These are phyloP conservation scores for Nebria ingens DNA, from an alignment of 1,140 invertebrate genomes.

Conservation along the genomic window DNA sequence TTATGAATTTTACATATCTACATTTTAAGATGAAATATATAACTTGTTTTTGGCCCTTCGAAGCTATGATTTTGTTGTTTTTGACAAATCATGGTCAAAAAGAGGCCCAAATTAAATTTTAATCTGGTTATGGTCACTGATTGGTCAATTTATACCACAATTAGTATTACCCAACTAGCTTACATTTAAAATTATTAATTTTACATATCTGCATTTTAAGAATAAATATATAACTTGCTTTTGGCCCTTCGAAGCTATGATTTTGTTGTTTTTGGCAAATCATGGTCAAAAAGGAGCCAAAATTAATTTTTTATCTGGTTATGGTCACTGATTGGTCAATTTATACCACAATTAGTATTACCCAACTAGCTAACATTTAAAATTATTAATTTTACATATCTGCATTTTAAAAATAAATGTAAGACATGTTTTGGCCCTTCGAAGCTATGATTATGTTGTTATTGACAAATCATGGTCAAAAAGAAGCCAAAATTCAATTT, in stretches of 20 bases:
- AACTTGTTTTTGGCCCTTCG: slow-evolving; percentile 34
- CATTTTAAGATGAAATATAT: neutral
- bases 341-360: slow-evolving; percentile 72
- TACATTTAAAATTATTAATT: too few species aligned
- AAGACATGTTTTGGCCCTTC: slow-evolving; percentile 39
- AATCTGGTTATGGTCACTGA: slow-evolving; percentile 41
- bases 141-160: slow-evolving; percentile 29
- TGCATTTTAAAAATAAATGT: neutral
- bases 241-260: slow-evolving; percentile 75
- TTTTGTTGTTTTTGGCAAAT: slow-evolving; percentile 88
- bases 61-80: slow-evolving; percentile 35
- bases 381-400: slow-evolving; percentile 66
- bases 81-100: slow-evolving; percentile 35
- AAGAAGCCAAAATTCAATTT: slow-evolving; percentile 38
- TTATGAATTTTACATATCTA: slow-evolving; percentile 58
- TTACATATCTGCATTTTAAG: too few species aligned
- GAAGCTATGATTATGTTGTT: slow-evolving; percentile 38
- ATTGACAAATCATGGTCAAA: slow-evolving; percentile 35
- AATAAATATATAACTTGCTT: neutral
- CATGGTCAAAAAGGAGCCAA: slow-evolving; percentile 83
- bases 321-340: slow-evolving; percentile 98
- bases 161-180: slow-evolving; percentile 44
- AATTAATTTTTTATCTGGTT: slow-evolving; percentile 92
- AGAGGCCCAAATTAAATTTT: slow-evolving; percentile 38
- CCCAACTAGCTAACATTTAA: slow-evolving; percentile 93